Evolutionary conservation across 64 coral and sea anemone species (phyloP), one percentile per base, ranked within the genome.

Genomic region (Montipora cactus): DNA sequence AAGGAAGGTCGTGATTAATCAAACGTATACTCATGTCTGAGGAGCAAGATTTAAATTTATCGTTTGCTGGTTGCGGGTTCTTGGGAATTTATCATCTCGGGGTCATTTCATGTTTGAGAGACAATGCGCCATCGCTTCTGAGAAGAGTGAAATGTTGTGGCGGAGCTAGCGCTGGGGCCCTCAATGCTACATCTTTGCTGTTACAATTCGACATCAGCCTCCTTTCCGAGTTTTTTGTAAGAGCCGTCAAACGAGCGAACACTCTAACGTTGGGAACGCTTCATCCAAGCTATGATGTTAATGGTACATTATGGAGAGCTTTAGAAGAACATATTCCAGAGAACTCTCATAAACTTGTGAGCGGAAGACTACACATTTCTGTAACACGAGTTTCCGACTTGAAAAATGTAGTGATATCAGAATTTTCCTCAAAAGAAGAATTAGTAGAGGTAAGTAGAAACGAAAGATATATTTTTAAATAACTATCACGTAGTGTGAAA

Each of bases 61-160:
- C 98, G 7, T 99, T 99, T 89, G 96, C 95, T 77, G 98, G 98
- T 14, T 99, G 98, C 88, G 98, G 98, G 68, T 99, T 99, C 83
- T 81, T 99, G 51, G 98, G 98, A 51, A 92, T 99, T 47, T 99
- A 99, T 77, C 98, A 99, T 95, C 90, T 99, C 48, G 98, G 98
- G 13, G 98, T 99, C 21, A 95, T 96, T 67, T 96, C 95, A 58
- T 94, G 92, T 62, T 89, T 99, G 78, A 99, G 94, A 86, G 98
- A 99, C 37, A 94, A 96, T 12, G 98, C 98, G 49, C 98, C 95
- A 11, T 72, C 95, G 23, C 88, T 99, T 83, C 89, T 99, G 47
- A 93, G 92, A 20, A 88, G 90, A 66, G 89, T 99, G 21, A 94
- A 99, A 94, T 94, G 92, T 89, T 96, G 80, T 88, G 98, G 98